Evolutionary conservation across 2,888 invertebrate species (phyloP).

Genomic region (Galerucella pusilla): DNA sequence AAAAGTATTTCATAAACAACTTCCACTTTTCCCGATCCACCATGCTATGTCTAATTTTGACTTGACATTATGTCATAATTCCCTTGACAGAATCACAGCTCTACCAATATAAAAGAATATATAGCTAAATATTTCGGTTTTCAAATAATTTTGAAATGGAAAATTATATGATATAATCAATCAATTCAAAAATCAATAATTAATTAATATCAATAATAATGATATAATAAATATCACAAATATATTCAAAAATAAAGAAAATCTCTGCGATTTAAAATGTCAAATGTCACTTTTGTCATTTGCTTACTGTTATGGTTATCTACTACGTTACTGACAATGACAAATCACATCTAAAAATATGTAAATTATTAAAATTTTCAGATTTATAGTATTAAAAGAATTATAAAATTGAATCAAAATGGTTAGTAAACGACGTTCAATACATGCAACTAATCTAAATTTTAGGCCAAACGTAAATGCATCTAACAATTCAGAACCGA

Average conservation of each 20-base stretch:
- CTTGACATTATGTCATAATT: slow-evolving; percentile 2
- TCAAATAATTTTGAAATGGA: no score
- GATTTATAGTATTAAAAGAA: background rate
- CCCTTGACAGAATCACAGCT: slow-evolving; percentile 6
- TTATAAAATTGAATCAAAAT: slow-evolving; percentile 21
- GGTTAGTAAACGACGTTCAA: slow-evolving; percentile 53
- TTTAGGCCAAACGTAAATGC: slow-evolving; percentile 67
- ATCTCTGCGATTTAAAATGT: background rate
- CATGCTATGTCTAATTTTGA: slow-evolving; percentile 31
- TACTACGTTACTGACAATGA: background rate
- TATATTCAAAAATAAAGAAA: no score
- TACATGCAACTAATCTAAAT: slow-evolving; percentile 66
- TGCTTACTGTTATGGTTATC: no score
- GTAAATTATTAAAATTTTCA: slow-evolving; percentile 4
- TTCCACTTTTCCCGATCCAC: slow-evolving; percentile 34
- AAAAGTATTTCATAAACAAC: slow-evolving; percentile 31
- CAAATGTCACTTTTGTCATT: background rate
- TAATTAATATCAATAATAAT: no score
- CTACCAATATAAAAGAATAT: no score
- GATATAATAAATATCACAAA: no score
- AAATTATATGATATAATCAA: no score
- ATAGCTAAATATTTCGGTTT: no score
- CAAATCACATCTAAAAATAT: slow-evolving; percentile 1
- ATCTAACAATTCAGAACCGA: slow-evolving; percentile 63
- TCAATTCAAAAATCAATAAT: no score